Base-by-base conservation (phyloP, 1,140 invertebrate genomes). In the Drosophila lacteicornis region DNA sequence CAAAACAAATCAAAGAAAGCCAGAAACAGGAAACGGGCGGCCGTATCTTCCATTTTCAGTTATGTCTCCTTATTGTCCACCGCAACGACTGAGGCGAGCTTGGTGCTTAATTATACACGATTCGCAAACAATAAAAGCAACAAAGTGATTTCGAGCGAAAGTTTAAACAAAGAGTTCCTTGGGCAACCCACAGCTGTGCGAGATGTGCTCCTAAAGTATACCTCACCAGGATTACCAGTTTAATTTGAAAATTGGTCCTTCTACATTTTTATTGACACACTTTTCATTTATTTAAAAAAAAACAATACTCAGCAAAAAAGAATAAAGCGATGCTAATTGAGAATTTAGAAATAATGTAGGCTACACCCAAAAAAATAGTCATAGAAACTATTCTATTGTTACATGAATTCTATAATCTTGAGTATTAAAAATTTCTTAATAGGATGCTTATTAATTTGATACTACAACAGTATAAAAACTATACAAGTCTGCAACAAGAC, bases 31-130 rank as follows among this genome's bases (percentile, higher is more conserved):
- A 67, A 53, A 42, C 42, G 58, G 55, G 33, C 45, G 47, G 56
- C 61, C 51, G 40, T 19, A 65, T 60, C 68, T 65, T 78, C 50
- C 60, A 60, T 68, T 75, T 77, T 77, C 50, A 87, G 80, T 65
- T 75, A 40, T 59, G 38, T 19, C 13, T 40, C 17, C 43, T 59
- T 58, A 27, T 33, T 71, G 58, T 50, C 25, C 9, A 45, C 17
- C 42, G 65, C 69, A 33, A 19, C 17, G 42, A 15, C 30, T 17
- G 12, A 55, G 50, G 50, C 13, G 27, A 30, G 25, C 47, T 75
- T 43, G 33, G 49, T 75, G 70, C 47, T 60, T 59, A 43, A 36
- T 49, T 51, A 59, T 51, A 70, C 36, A 49, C 27, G n/a, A 58
- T 50, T 58, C 38, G 53, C 38, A 22, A 71, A 71, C 17, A 73